phyloP scores from a whole-genome alignment of 2,113 vertebrate species.

The Glareola pratincola region DNA sequence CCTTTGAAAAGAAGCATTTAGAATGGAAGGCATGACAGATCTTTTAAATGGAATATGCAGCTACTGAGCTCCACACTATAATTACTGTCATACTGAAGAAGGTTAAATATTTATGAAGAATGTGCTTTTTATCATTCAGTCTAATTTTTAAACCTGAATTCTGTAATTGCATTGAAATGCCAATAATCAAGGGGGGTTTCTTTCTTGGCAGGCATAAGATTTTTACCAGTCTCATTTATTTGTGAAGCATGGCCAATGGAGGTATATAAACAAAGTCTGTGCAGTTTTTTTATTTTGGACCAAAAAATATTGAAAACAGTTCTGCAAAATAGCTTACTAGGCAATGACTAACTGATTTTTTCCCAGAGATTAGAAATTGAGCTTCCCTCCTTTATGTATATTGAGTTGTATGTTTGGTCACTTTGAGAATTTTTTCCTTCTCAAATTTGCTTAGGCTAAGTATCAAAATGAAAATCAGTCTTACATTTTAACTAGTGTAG shows the following conservation, averaged over 20 bases:
- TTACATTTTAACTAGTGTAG: background rate
- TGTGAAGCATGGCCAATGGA: background rate
- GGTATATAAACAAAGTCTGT: background rate
- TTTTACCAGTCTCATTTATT: slow-evolving; percentile 15
- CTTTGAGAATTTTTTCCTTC: background rate
- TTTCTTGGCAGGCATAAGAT: slow-evolving; percentile 28
- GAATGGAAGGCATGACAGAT: slow-evolving; percentile 46
- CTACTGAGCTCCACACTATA: slow-evolving; percentile 40
- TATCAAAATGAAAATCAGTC: background rate
- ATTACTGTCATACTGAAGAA: slow-evolving; percentile 61
- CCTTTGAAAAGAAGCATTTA: slow-evolving; percentile 34
- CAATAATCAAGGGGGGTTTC: slow-evolving; percentile 6
- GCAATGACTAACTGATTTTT: background rate
- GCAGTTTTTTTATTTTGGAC: background rate
- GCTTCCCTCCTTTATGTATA: background rate
- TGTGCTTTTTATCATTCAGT: slow-evolving; percentile 67
- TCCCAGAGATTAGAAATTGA: background rate
- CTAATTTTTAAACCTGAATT: slow-evolving; percentile 68
- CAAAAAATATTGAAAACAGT: background rate
- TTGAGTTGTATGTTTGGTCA: background rate
- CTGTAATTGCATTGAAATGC: slow-evolving; percentile 62
- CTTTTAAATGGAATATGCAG: slow-evolving; percentile 35
- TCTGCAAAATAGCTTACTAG: background rate
- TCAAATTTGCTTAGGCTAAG: background rate
- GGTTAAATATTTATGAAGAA: slow-evolving; percentile 77